phyloP scores from a whole-genome alignment of 1,140 invertebrate species.

The Lasioglossum baleicum region DNA sequence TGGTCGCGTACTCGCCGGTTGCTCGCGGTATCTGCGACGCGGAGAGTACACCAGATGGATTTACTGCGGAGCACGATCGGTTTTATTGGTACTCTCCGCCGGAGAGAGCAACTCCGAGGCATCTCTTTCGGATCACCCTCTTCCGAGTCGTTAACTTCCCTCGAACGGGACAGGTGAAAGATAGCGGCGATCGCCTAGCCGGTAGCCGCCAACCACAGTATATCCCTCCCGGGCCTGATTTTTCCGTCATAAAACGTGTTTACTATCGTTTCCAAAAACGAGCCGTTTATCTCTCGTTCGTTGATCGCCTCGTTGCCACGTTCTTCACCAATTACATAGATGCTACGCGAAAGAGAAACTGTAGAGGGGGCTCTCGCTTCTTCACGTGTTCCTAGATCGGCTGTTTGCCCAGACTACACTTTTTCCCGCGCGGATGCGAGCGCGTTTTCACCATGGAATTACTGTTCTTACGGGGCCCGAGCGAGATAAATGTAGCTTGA shows the following conservation, averaged over 20 bases:
- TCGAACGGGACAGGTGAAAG: background rate
- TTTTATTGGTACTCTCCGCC: slow-evolving; percentile 8
- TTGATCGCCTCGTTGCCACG: background rate
- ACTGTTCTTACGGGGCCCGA: slow-evolving; percentile 16
- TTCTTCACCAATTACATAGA: slow-evolving; percentile 1
- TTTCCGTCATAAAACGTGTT: background rate
- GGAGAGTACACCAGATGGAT: slow-evolving; percentile 26
- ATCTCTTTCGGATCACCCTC: background rate
- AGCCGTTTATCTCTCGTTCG: background rate
- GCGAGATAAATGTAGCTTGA: slow-evolving; percentile 42
- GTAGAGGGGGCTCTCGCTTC: background rate
- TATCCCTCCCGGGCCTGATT: background rate
- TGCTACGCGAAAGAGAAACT: background rate
- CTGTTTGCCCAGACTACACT: slow-evolving; percentile 27
- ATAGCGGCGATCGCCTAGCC: background rate
- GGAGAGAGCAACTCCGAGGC: background rate
- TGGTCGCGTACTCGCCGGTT: slow-evolving; percentile 28
- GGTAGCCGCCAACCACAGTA: background rate
- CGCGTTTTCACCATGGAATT: slow-evolving; percentile 32
- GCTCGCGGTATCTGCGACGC: slow-evolving; percentile 40
- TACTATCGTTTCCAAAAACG: background rate
- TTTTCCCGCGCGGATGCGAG: background rate
- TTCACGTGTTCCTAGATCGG: slow-evolving; percentile 15
- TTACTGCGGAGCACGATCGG: slow-evolving; percentile 33
- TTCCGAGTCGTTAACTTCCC: background rate